Percentiles rank a stretch among this genome's conserved stretches.
phyloP scores from a whole-genome alignment of 1,140 invertebrate genomes.

The Lordiphosa mommai region DNA sequence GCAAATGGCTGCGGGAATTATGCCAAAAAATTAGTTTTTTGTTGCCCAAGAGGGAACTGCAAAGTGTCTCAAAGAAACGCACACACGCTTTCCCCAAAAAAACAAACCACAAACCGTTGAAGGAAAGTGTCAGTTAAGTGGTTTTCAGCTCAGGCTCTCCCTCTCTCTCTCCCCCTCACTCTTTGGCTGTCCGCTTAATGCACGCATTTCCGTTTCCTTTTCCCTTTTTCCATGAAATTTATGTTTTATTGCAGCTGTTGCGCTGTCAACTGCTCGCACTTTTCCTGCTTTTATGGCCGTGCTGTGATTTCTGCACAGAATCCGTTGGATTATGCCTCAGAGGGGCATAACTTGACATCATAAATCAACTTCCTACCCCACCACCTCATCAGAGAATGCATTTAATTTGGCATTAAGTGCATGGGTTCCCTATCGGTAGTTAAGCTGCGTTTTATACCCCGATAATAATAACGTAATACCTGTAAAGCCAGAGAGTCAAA shows the following conservation, averaged over 20 bases:
- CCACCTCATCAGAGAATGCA: conserved; percentile 16
- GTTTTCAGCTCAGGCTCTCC: conserved; percentile 20
- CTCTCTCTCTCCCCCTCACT: not conserved
- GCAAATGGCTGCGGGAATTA: conserved; percentile 55
- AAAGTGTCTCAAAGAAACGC: conserved; percentile 18
- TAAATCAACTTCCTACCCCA: conserved; percentile 35
- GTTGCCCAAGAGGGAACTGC: not conserved
- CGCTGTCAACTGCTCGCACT: conserved; percentile 3
- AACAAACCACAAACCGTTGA: conserved; percentile 10
- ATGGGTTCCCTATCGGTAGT: conserved; percentile 24
- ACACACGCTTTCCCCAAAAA: conserved; percentile 3
- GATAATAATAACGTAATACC: conserved; percentile 6
- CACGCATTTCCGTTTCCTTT: conserved; percentile 45
- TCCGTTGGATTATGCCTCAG: conserved; percentile 37
- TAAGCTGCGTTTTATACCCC: conserved; percentile 1
- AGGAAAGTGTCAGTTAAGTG: conserved; percentile 42
- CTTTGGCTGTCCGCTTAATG: conserved; percentile 17
- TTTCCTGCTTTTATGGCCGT: conserved; percentile 41
- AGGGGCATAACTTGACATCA: conserved; percentile 50
- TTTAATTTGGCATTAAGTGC: conserved; percentile 59
- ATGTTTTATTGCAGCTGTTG: conserved; percentile 57
- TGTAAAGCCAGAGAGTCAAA: conserved; percentile 4
- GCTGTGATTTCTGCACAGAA: conserved; percentile 38
- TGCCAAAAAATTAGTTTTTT: conserved; percentile 49
- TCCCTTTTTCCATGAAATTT: conserved; percentile 21